These are phyloP conservation scores for Hirudo medicinalis DNA, from an alignment of 1,140 invertebrate species.

Conservation along the genomic window DNA sequence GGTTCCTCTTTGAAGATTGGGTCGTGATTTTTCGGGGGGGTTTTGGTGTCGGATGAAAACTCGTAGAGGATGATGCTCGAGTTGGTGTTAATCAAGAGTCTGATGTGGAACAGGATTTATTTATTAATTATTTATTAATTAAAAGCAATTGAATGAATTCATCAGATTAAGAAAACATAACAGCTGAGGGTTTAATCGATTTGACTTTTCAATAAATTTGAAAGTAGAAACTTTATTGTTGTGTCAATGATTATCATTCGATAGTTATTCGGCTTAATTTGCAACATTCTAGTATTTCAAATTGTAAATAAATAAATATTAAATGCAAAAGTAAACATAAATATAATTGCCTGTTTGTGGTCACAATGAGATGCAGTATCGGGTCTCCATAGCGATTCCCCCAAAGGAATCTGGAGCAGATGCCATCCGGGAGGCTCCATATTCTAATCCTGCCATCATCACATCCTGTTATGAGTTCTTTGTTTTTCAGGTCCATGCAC, in stretches of 20 bases:
- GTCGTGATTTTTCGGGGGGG: no score
- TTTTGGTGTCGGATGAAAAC: no score
- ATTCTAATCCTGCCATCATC: not conserved
- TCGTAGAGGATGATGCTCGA: not conserved
- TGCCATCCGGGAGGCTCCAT: not conserved
- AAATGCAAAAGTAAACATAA: not conserved
- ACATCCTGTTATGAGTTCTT: constrained; percentile 6
- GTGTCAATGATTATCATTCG: no score
- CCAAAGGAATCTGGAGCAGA: not conserved
- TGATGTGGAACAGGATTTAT: not conserved
- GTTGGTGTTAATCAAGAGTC: not conserved
- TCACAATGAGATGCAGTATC: not conserved
- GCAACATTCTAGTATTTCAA: no score
- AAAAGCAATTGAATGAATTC: no score
- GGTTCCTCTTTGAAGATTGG: no score
- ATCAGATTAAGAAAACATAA: no score
- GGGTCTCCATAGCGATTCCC: not conserved
- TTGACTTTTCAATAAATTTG: no score
- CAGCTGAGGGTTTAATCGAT: no score
- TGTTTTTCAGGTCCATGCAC: not conserved
- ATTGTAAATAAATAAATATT: not conserved
- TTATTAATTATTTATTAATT: no score
- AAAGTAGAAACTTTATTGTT: no score
- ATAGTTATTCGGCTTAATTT: no score
- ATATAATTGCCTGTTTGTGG: not conserved